Conservation (phyloP, 2,113 vertebrate genomes). For the Fulmarus glacialis region DNA sequence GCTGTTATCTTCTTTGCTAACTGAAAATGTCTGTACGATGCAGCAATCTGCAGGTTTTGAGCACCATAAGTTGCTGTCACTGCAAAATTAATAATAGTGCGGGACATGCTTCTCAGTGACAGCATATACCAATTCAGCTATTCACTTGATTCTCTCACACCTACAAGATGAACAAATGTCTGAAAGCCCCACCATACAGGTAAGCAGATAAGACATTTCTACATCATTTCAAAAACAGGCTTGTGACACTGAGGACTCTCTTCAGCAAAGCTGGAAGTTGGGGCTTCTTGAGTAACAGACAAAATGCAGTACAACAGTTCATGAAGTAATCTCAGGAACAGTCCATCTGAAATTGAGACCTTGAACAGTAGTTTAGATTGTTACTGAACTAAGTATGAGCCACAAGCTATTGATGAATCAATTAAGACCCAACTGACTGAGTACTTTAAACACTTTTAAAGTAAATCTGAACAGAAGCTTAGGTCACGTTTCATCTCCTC, state of each 20-base stretch:
- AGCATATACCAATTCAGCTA: not conserved
- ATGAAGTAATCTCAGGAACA: not conserved
- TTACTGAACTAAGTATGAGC: not conserved
- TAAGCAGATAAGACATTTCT: not conserved
- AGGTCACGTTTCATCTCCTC: not conserved
- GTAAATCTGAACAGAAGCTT: not conserved
- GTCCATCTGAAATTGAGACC: not conserved
- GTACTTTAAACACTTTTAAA: not conserved
- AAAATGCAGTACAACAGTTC: not conserved
- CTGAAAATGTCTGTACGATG: not conserved
- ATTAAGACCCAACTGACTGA: not conserved
- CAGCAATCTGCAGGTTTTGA: not conserved
- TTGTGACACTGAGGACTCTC: not conserved
- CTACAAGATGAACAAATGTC: not conserved
- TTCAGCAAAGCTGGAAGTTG: not conserved
- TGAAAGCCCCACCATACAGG: not conserved
- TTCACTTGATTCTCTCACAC: not conserved
- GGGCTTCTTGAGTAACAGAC: not conserved
- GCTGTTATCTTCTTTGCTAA: not conserved
- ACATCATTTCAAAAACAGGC: not conserved
- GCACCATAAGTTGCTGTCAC: not conserved
- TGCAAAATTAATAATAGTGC: not conserved
- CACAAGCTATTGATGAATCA: conserved; percentile 16
- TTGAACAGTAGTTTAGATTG: not conserved
- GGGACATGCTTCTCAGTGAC: not conserved